Conservation (phyloP, 2,113 vertebrate genomes). For the Psammodynastes pulverulentus region DNA sequence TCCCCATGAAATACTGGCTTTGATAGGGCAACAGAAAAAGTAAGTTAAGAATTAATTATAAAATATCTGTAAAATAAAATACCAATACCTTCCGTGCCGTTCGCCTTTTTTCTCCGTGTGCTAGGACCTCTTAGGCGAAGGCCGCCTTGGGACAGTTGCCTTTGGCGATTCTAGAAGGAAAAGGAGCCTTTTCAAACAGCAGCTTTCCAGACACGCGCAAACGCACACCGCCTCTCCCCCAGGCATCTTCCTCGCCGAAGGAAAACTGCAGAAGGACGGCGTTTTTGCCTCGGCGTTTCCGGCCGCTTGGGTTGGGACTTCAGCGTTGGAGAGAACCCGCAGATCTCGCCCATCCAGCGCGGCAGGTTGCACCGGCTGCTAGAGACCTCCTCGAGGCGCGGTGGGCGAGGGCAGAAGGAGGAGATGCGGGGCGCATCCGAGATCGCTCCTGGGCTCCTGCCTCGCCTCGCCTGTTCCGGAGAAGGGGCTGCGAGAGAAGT, state of each 20-base stretch:
- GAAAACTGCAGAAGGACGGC: slow-evolving; percentile 13
- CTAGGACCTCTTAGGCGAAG: slow-evolving; percentile 39
- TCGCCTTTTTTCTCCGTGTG: background rate
- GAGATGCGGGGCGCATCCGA: background rate
- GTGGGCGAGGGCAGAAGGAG: background rate
- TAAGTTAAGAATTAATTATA: background rate
- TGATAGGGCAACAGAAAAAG: background rate
- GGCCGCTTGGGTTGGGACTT: background rate
- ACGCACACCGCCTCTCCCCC: slow-evolving; percentile 18
- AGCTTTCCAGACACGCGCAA: background rate
- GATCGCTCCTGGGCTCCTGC: background rate
- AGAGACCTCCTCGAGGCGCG: slow-evolving; percentile 24
- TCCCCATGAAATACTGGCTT: slow-evolving; percentile 14
- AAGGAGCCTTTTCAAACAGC: background rate
- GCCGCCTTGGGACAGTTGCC: background rate
- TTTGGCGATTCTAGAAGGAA: background rate
- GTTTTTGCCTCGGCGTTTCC: background rate
- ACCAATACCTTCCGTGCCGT: background rate
- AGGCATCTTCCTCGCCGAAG: slow-evolving; percentile 43
- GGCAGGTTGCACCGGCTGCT: background rate
- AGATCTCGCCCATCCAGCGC: background rate
- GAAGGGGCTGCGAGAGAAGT: slow-evolving; percentile 12
- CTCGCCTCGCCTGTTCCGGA: background rate
- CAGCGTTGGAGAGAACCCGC: background rate
- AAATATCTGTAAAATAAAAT: background rate